A percentile compares a stretch with the other conserved stretches of the same genome.
Evolutionary conservation across 2,888 invertebrate genomes (phyloP).

Genomic region (Bugula neritina): DNA sequence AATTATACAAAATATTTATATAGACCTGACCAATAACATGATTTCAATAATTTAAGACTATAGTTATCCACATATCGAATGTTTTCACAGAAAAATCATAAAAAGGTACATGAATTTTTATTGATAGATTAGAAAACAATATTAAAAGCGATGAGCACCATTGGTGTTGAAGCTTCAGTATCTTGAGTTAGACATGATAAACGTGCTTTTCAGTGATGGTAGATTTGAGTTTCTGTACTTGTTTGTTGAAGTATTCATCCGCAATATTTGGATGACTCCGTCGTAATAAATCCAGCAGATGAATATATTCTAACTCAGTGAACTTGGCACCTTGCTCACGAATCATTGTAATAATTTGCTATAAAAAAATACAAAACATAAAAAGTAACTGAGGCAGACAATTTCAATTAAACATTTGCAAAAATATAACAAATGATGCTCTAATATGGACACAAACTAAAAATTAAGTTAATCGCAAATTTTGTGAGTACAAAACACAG

Average conservation of each 20-base stretch:
- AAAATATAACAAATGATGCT: not conserved
- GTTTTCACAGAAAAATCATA: no score
- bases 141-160: no score
- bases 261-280: constrained; percentile 56
- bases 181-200: constrained; percentile 23
- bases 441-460: no score
- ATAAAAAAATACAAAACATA: constrained; percentile 32
- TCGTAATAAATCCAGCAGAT: constrained; percentile 73
- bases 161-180: no score
- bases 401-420: not conserved
- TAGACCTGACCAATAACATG: no score
- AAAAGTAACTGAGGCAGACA: not conserved
- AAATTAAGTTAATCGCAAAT: no score
- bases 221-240: constrained; percentile 73
- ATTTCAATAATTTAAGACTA: no score
- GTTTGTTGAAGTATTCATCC: constrained; percentile 52
- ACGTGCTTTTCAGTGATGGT: constrained; percentile 65
- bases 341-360: constrained; percentile 77
- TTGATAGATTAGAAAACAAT: no score
- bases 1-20: no score
- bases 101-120: no score
- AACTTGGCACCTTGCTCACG: constrained; percentile 82
- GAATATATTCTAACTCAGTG: constrained; percentile 78
- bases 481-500: not conserved
- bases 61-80: no score